These are phyloP conservation scores for Panopea generosa DNA, from an alignment of 2,888 invertebrate species.

Conservation along the genomic window DNA sequence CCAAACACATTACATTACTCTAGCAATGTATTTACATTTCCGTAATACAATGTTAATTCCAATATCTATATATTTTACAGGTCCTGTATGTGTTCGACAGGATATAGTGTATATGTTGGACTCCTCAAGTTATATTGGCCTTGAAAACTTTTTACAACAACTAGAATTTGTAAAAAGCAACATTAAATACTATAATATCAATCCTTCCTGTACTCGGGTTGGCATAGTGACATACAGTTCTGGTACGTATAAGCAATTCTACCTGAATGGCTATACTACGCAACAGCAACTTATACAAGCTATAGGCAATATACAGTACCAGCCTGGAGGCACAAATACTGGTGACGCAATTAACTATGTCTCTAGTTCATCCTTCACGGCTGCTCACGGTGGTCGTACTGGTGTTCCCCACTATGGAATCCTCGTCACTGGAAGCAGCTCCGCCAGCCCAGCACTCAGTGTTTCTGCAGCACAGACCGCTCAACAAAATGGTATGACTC, in stretches of 20 bases:
- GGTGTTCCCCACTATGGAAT: constrained; percentile 72
- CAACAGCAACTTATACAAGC: constrained; percentile 56
- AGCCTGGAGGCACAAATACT: constrained; percentile 64
- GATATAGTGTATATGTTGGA: constrained; percentile 77
- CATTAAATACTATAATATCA: constrained; percentile 70
- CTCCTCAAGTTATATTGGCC: constrained; percentile 71
- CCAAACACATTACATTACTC: too few relatives aligned
- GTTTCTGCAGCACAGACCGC: constrained; percentile 66
- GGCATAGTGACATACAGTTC: constrained; percentile 71
- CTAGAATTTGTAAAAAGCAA: constrained; percentile 70
- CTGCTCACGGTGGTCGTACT: constrained; percentile 64
- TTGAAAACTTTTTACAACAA: constrained; percentile 65
- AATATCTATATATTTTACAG: constrained; percentile 14
- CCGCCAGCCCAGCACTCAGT: constrained; percentile 54
- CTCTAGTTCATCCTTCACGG: constrained; percentile 60
- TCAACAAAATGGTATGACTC: constrained; percentile 64
- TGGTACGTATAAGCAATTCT: constrained; percentile 70
- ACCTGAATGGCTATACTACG: constrained; percentile 65
- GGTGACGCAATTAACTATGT: constrained; percentile 69
- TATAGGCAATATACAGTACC: constrained; percentile 65
- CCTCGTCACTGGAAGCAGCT: constrained; percentile 69
- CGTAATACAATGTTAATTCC: neutral
- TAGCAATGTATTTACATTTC: too few relatives aligned
- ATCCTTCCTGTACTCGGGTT: constrained; percentile 66
- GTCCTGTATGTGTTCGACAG: constrained; percentile 63